Conservation (phyloP, 92 coral and sea anemone genomes). For the Meandrina meandrites region DNA sequence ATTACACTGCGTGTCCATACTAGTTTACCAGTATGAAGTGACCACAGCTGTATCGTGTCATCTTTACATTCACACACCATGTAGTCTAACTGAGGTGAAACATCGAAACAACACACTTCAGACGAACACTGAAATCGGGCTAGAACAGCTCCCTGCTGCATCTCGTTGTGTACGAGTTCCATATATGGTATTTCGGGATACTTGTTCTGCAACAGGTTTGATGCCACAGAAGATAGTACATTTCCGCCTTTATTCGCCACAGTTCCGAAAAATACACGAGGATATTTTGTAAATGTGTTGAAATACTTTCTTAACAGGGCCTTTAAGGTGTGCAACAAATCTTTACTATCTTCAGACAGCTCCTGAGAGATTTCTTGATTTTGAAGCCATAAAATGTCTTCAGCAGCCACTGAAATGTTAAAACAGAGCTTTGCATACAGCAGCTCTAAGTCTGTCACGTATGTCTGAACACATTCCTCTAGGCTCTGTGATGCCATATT, state of each 20-base stretch:
- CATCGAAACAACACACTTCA: constrained; percentile 8
- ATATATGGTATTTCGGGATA: no score
- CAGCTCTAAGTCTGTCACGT: constrained; percentile 7
- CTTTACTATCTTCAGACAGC: no score
- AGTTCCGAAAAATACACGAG: not conserved
- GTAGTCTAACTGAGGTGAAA: constrained; percentile 12
- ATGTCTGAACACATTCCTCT: not conserved
- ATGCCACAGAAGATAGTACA: no score
- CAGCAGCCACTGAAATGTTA: no score
- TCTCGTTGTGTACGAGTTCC: no score
- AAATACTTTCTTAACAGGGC: constrained; percentile 14
- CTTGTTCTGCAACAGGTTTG: no score
- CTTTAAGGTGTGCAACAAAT: not conserved
- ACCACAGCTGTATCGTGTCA: no score
- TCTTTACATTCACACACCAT: no score
- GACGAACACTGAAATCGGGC: constrained; percentile 15
- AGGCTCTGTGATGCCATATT: not conserved
- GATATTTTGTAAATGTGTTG: not conserved
- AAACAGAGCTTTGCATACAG: no score
- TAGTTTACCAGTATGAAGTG: no score
- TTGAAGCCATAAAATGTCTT: no score
- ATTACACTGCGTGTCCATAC: not conserved
- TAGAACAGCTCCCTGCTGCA: not conserved
- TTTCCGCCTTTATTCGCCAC: constrained; percentile 20
- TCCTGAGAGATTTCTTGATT: no score